Conservation (phyloP, 30 jellyfish, hydroid and myxozoan species). For the Turritopsis rubra region DNA sequence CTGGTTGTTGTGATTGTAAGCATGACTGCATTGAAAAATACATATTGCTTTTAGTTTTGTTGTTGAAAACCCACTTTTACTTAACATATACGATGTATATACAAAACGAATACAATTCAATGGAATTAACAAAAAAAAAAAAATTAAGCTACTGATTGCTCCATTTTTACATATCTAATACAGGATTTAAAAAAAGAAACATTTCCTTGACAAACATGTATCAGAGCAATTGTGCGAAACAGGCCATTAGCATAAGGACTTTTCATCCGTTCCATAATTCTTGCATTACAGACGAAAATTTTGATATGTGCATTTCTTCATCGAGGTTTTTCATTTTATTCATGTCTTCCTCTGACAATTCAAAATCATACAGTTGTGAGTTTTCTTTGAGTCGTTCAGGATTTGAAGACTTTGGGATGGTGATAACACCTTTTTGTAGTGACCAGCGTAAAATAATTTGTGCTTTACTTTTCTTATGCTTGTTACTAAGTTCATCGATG, state of each 20-base stretch:
- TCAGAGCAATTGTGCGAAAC: neutral
- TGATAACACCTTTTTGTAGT: slow-evolving; percentile 46
- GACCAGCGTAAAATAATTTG: slow-evolving; percentile 82
- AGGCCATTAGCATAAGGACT: neutral
- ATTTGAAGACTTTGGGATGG: slow-evolving; percentile 79
- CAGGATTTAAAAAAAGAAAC: too few relatives aligned
- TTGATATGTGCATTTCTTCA: slow-evolving; percentile 56
- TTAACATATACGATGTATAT: too few relatives aligned
- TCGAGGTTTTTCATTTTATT: slow-evolving; percentile 39
- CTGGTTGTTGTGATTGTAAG: too few relatives aligned
- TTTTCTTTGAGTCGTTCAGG: slow-evolving; percentile 63
- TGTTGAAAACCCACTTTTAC: too few relatives aligned
- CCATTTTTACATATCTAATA: too few relatives aligned
- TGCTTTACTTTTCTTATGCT: slow-evolving; percentile 52
- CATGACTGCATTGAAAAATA: too few relatives aligned
- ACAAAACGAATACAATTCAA: too few relatives aligned
- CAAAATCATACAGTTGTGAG: slow-evolving; percentile 48
- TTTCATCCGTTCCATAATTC: neutral
- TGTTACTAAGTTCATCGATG: slow-evolving; percentile 35
- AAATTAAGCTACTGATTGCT: too few relatives aligned
- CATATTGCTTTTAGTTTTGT: too few relatives aligned
- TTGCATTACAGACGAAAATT: slow-evolving; percentile 34
- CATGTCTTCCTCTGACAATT: slow-evolving; percentile 61
- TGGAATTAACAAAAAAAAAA: too few relatives aligned
- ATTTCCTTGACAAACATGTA: too few relatives aligned